Conservation (phyloP, 2,113 vertebrate species). For the Varanus salvator region DNA sequence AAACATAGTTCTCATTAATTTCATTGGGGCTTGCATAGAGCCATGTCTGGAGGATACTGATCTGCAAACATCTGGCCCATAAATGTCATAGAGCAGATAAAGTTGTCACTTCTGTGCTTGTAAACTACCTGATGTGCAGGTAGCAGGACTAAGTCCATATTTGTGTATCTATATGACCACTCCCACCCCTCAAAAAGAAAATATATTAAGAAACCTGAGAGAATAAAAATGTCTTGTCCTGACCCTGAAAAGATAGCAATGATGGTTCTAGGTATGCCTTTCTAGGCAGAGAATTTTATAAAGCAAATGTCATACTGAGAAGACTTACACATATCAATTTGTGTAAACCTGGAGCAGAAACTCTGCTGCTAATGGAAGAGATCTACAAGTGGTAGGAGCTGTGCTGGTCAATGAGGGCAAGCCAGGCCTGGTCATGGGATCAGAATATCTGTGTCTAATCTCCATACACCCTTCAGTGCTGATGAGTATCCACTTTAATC, state of each 20-base stretch:
- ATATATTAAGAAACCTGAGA: not conserved
- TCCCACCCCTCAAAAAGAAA: not conserved
- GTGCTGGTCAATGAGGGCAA: too few relatives aligned
- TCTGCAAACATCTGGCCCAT: conserved; percentile 42
- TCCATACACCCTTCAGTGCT: too few relatives aligned
- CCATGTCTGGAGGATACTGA: not conserved
- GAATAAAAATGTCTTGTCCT: not conserved
- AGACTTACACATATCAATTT: not conserved
- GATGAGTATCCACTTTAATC: too few relatives aligned
- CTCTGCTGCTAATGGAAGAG: too few relatives aligned
- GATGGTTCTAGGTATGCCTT: not conserved
- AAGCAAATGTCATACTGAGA: not conserved
- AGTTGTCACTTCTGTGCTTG: not conserved
- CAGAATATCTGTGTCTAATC: too few relatives aligned
- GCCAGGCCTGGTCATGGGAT: too few relatives aligned
- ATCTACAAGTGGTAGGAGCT: too few relatives aligned
- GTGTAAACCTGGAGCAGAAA: too few relatives aligned
- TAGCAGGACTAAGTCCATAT: too few relatives aligned
- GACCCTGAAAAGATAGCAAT: not conserved
- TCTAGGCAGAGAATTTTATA: not conserved
- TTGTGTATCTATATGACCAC: not conserved
- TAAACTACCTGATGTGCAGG: too few relatives aligned
- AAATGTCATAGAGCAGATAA: not conserved
- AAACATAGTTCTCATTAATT: not conserved
- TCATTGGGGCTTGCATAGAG: not conserved